Evolutionary conservation across 2,888 invertebrate species (phyloP), one percentile per base, ranked within the genome.

Genomic region (Muscina levida): DNA sequence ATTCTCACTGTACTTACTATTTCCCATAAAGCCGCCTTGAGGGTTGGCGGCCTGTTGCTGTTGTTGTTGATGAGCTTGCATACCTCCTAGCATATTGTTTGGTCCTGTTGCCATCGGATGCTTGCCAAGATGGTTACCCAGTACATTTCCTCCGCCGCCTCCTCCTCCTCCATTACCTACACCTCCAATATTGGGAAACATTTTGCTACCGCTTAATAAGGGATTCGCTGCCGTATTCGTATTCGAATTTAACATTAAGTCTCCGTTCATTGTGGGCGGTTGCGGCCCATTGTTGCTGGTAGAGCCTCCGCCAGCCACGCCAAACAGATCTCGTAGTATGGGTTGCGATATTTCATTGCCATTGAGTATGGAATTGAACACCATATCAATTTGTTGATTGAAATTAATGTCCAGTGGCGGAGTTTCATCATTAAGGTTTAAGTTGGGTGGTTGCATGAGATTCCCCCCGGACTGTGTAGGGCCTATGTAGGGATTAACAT

Each of bases 371-470:
- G 90, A 90, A 78, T 90, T 90, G 72, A 90, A 90, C 1, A 90
- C 90, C 83, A 90, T 85, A 85, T 90, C 90, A 53, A 90, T 90
- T 85, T 90, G 90, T 77, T 90, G 90, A 84, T 90, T 90, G 37
- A 90, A 90, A 82, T 90, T 90, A 42, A 87, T 85, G 70, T 83
- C 84, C 37, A 85, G 79, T 0, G 87, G 85, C 13, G 88, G 86
- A 0, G 89, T 82, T 2, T 88, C 88, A 42, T 88, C 84, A 48
- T 85, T 83, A 17, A 81, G 39, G 13, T 67, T 1, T 37, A 72
- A 15, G 39, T 77, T 44, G 15, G 82, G 71, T 19, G 74, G 75
- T 24, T 75, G 83, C 71, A 80, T 82, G 24, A 83, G 62, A 73
- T 77, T 75, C 44, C 82, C 39, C 26, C 83, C 72, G 22, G 57